Evolutionary conservation across 2,797 vertebrate genomes (phyloP), one percentile per base, ranked within the genome.

Genomic region (Distichodus sexfasciatus): DNA sequence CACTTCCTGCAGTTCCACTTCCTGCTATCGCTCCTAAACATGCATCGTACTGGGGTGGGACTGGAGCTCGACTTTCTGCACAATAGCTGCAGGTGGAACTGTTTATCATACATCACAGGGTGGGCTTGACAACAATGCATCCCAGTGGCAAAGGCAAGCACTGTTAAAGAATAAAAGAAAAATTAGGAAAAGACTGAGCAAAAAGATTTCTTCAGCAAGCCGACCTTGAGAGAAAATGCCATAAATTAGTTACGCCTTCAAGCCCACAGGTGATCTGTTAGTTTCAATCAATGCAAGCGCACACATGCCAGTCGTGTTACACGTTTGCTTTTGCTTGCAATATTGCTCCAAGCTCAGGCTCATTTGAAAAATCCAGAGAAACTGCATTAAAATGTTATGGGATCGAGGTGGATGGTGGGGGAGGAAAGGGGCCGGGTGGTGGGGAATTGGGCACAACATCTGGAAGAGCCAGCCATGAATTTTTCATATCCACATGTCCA

Each of bases 41-140:
- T 21, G 23, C 50, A n/a, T 40, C n/a, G 43, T 36, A 46, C 26
- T 3, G 50, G 41, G 61, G 54, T n/a, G 1, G 23, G 12, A 17
- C 23, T 50, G 61, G 66, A 73, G 66, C 58, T 59, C 63, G 14
- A 35, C 63, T 44, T 33, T 24, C 66, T n/a, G 66, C 60, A 65
- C 46, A 57, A 63, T 57, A 65, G 46, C 70, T 66, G 64, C 54
- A 57, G 73, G 79, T 66, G 62, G 51, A 71, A 33, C 63, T 76
- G 59, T 74, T 77, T 74, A 78, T 71, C 58, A 74, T 63, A 46
- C 12, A 48, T 69, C 63, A 61, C 59, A 64, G 66, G 54, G 62
- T 60, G 61, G 51, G 31, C 40, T 23, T 47, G 61, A 62, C 66
- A 66, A 40, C 66, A 76, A 76, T 63, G 17, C 53, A 19, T 53